phyloP scores from a whole-genome alignment of 2,113 vertebrate species.

The Suricata suricatta region DNA sequence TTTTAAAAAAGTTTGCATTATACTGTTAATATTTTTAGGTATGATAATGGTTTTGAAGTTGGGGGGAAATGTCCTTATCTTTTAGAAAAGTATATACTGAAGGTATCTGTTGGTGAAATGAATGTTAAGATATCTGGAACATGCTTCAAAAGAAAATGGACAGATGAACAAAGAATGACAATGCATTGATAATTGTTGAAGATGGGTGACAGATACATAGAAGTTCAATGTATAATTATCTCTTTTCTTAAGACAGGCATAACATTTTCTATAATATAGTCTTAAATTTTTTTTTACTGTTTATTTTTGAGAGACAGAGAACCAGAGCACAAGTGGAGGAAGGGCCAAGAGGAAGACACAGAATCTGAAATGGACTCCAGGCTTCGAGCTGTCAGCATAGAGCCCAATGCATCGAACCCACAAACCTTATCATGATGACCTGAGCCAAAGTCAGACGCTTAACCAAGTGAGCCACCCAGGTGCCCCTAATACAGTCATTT shows the following conservation, averaged over 20 bases:
- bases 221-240: not conserved
- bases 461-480: too few relatives aligned
- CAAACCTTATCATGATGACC: too few relatives aligned
- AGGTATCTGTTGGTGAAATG: not conserved
- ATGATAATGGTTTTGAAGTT: not conserved
- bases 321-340: too few relatives aligned
- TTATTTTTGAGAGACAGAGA: too few relatives aligned
- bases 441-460: too few relatives aligned
- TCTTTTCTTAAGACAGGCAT: not conserved
- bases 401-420: too few relatives aligned
- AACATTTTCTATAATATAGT: not conserved
- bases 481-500: not conserved
- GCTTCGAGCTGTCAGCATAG: too few relatives aligned
- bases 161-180: not conserved
- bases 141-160: not conserved
- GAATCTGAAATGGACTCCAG: too few relatives aligned
- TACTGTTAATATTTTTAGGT: not conserved
- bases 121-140: not conserved
- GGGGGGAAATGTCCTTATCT: not conserved
- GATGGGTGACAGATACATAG: not conserved
- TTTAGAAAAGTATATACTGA: not conserved
- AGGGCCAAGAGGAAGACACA: too few relatives aligned
- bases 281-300: not conserved
- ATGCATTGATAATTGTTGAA: not conserved
- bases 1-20: not conserved